Evolutionary conservation across 2,797 vertebrate genomes (phyloP).

Genomic region (Basileuterus tristriatus): DNA sequence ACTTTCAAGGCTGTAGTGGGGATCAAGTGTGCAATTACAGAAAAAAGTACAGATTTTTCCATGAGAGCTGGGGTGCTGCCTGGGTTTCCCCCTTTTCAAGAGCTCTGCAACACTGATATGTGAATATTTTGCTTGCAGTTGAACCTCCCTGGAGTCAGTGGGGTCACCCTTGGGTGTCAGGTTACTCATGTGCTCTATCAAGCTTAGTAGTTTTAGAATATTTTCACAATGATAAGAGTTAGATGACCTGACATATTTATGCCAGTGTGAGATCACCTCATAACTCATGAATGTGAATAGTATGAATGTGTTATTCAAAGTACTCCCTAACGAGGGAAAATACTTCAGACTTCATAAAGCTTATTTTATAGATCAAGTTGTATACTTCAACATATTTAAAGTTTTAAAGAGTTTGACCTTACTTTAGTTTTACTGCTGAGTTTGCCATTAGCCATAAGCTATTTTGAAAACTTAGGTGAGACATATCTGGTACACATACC

Average conservation of each 20-base stretch:
- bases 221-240: conserved; percentile 70
- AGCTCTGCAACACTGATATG: background rate
- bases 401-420: conserved; percentile 65
- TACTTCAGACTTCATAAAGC: conserved; percentile 40
- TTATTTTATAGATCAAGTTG: conserved; percentile 61
- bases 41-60: background rate
- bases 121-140: conserved; percentile 37
- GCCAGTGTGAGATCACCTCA: conserved; percentile 69
- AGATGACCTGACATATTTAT: conserved; percentile 69
- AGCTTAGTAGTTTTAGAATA: conserved; percentile 63
- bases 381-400: conserved; percentile 56
- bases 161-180: conserved; percentile 35
- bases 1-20: background rate
- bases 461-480: conserved; percentile 57
- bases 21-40: background rate
- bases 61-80: background rate
- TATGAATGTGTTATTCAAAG: conserved; percentile 57
- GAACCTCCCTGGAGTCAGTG: conserved; percentile 35
- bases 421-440: conserved; percentile 57
- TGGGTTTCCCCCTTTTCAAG: background rate
- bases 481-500: conserved; percentile 33
- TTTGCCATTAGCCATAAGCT: conserved; percentile 52
- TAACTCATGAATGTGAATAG: conserved; percentile 63
- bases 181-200: conserved; percentile 23
- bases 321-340: conserved; percentile 63